Percentiles rank a stretch among this genome's conserved stretches.
phyloP scores from a whole-genome alignment of 1,140 invertebrate species.

The Drosophila sp. region DNA sequence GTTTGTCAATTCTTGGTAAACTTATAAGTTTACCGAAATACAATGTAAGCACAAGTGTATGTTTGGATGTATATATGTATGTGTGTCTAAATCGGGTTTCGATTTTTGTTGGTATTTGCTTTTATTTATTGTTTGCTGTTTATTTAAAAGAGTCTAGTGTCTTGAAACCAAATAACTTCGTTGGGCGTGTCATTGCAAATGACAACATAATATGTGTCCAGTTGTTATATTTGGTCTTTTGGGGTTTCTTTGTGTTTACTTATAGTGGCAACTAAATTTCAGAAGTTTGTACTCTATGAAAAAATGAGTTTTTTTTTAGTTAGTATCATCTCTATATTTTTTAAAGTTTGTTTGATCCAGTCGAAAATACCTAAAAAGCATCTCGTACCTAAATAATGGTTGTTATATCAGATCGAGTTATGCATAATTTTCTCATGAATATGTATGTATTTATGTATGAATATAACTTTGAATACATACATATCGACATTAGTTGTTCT shows the following conservation, averaged over 20 bases:
- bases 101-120: conserved; percentile 24
- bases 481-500: conserved; percentile 20
- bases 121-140: conserved; percentile 27
- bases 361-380: conserved; percentile 62
- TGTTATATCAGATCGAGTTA: conserved; percentile 13
- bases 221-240: conserved; percentile 55
- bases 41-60: conserved; percentile 40
- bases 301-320: conserved; percentile 35
- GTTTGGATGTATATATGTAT: neutral
- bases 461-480: conserved; percentile 30
- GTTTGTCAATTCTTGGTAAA: conserved; percentile 51
- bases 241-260: conserved; percentile 39
- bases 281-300: conserved; percentile 42
- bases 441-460: conserved; percentile 26
- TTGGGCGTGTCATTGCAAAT: conserved; percentile 50
- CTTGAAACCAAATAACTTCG: conserved; percentile 76
- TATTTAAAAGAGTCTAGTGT: conserved; percentile 35
- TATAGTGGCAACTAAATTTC: conserved; percentile 39
- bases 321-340: conserved; percentile 20
- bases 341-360: conserved; percentile 39
- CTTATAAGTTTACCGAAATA: conserved; percentile 45
- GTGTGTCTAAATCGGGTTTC: conserved; percentile 34
- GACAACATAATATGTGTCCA: conserved; percentile 45
- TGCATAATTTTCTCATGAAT: conserved; percentile 25
- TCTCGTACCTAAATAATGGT: conserved; percentile 52